phyloP scores from a whole-genome alignment of 2,888 invertebrate species.

The Eristalis intricaria region DNA sequence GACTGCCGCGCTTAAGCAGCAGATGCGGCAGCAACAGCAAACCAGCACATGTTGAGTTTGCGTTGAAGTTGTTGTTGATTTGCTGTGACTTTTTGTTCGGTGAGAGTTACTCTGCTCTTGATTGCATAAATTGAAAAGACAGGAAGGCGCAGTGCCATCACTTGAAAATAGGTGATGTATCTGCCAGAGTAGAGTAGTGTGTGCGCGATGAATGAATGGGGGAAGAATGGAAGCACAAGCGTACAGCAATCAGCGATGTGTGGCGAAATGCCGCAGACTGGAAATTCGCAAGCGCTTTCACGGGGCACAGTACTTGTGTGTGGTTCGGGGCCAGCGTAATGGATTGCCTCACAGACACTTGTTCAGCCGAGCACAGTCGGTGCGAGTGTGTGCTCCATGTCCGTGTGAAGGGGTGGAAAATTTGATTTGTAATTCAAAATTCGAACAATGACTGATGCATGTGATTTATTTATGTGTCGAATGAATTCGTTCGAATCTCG shows the following conservation, averaged over 20 bases:
- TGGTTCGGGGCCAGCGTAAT: neutral
- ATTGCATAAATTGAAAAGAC: conserved; percentile 65
- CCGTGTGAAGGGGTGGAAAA: conserved; percentile 29
- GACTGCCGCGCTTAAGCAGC: neutral
- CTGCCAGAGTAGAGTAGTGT: neutral
- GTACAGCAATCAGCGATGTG: neutral
- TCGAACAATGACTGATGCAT: conserved; percentile 36
- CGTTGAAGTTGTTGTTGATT: conserved; percentile 15
- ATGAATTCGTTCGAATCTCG: neutral
- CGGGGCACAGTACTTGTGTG: too few relatives aligned
- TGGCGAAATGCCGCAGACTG: conserved; percentile 19
- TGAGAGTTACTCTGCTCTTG: conserved; percentile 30
- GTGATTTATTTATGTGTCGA: conserved; percentile 30
- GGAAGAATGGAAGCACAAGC: conserved; percentile 18
- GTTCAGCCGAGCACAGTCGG: conserved; percentile 14
- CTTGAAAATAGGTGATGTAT: conserved; percentile 36
- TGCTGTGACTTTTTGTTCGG: conserved; percentile 20
- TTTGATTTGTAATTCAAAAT: conserved; percentile 50
- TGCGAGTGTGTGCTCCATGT: neutral
- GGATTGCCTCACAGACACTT: conserved; percentile 39
- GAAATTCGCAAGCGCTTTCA: conserved; percentile 19
- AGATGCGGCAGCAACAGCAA: neutral
- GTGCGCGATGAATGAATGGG: neutral
- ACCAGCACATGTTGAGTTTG: conserved; percentile 28
- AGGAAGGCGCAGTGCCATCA: conserved; percentile 55